Evolutionary conservation across 2,888 invertebrate species (phyloP).

Genomic region (Ephialtes manifestator): DNA sequence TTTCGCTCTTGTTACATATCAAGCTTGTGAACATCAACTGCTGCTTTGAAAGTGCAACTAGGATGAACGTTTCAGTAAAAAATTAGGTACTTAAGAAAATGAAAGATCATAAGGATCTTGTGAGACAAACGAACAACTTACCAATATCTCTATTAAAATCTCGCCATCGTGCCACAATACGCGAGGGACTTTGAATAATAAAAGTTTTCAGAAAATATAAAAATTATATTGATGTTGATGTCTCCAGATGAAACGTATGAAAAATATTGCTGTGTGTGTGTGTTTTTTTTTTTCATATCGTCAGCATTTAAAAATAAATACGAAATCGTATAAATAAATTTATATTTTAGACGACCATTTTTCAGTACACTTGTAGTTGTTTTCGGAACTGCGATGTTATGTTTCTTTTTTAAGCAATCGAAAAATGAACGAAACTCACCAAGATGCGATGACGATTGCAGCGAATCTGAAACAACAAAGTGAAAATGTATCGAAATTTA

Average conservation of each 20-base stretch:
- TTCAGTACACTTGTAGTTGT: background rate
- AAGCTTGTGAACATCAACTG: slow-evolving; percentile 6
- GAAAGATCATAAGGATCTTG: too few species aligned
- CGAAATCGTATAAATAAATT: slow-evolving; percentile 12
- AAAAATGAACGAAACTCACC: slow-evolving; percentile 79
- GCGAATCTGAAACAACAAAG: slow-evolving; percentile 84
- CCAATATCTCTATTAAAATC: too few species aligned
- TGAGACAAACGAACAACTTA: too few species aligned
- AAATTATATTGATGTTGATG: slow-evolving; percentile 24
- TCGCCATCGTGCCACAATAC: too few species aligned
- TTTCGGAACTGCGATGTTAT: slow-evolving; percentile 8
- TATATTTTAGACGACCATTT: slow-evolving; percentile 8
- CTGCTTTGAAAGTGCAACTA: slow-evolving; percentile 11
- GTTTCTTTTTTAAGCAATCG: slow-evolving; percentile 25
- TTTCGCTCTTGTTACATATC: slow-evolving; percentile 8
- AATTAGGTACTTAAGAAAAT: background rate
- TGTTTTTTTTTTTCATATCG: background rate
- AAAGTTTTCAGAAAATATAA: too few species aligned
- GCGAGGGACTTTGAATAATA: too few species aligned
- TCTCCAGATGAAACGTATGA: background rate
- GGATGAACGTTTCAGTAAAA: background rate
- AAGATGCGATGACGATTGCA: slow-evolving; percentile 83
- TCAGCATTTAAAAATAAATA: slow-evolving; percentile 27
- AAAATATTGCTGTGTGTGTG: too few species aligned
- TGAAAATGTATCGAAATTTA: slow-evolving; percentile 70